Conservation (phyloP, 2,797 vertebrate species). For the Pipistrellus pygmaeus region DNA sequence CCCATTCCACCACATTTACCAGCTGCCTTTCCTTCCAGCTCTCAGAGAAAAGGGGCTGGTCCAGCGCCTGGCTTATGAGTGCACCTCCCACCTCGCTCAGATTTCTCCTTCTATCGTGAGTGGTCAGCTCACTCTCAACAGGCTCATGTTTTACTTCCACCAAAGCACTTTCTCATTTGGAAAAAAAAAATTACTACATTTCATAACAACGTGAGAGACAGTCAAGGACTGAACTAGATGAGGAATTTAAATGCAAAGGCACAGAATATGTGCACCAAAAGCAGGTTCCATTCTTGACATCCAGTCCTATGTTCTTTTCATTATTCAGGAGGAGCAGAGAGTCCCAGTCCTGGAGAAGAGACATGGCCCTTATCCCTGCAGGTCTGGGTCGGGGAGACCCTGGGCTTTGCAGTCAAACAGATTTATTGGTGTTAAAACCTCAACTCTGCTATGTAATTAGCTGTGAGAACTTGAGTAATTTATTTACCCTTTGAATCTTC, state of each 20-base stretch:
- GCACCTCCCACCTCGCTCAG: background rate
- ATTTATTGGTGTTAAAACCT: background rate
- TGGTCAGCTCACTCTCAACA: background rate
- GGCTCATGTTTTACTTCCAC: background rate
- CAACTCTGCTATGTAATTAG: background rate
- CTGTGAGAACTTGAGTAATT: background rate
- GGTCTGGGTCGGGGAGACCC: background rate
- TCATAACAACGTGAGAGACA: background rate
- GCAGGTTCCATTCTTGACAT: background rate
- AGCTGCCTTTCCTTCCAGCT: background rate
- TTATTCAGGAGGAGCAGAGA: background rate
- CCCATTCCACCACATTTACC: accelerated
- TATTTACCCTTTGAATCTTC: background rate
- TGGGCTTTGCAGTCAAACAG: background rate
- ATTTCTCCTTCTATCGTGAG: background rate
- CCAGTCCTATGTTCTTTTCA: background rate
- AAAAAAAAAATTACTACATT: background rate
- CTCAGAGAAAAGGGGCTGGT: background rate
- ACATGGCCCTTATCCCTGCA: background rate
- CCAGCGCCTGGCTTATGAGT: accelerated
- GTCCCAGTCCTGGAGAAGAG: background rate
- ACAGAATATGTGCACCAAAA: accelerated
- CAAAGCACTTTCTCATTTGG: background rate
- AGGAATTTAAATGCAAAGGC: background rate
- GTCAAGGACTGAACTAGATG: background rate